Base-by-base conservation (phyloP, 2,797 vertebrate species). In the Varecia variegata region DNA sequence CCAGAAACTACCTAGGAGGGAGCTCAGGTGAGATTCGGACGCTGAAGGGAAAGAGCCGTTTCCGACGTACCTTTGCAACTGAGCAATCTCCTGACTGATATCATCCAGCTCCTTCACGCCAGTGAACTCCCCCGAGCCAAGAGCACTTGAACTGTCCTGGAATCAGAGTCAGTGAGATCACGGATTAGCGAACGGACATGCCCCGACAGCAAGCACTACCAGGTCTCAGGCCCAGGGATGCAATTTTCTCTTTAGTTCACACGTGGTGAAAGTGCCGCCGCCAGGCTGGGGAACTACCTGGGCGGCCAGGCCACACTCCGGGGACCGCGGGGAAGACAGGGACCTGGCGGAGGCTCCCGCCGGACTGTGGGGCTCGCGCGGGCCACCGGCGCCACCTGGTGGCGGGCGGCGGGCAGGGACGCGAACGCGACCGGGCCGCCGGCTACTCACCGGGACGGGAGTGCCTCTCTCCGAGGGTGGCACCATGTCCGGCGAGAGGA, bases 81-180 rank as follows among this genome's bases (percentile, higher is more conserved):
- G 99, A 9, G 99, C 99, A 2, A 99, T 99, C 98, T 99, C 99
- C 96, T 99, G 99, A 96, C 99, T 99, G 94, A 99, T 99, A 93
- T 99, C 99, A 68, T 99, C 99, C 79, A 99, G 98, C 93, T 99
- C 99, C 96, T 99, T 99, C 97, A 99, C 99, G 1, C 99, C 99
- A 3, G 99, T 99, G 94, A 99, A 99, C 95, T 99, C 99, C n/a
- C 99, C 99, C 0, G 99, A 99, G 54, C 99, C 99, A 67, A 99
- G 99, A 0, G 99, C 99, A 96, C 99, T 99, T 14, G 99, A 99
- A 94, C 99, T 99, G 80, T 99, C 99, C 99, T 99, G 97, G 96
- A 96, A 93, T 58, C 88, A 94, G 97, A 88, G 1, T 5, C 97
- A 94, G 54, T 0, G 5, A 50, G n/a, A 38, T 79, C 27, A 70